Evolutionary conservation across 37 sponge, comb jelly and placozoan genomes (phyloP).

Genomic region (Hexactinellida sp.): DNA sequence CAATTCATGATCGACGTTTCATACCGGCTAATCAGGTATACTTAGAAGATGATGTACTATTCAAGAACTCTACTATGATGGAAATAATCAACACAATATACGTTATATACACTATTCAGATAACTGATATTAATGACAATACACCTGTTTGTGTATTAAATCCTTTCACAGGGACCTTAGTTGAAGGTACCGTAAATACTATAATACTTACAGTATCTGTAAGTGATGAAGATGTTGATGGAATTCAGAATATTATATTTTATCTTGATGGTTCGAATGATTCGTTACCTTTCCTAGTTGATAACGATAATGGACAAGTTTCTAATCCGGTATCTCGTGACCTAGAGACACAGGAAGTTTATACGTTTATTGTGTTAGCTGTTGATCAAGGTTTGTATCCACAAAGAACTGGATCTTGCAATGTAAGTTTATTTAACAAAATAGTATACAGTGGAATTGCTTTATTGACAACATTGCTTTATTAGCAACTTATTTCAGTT

Average conservation of each 20-base stretch:
- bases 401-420: neutral
- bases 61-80: slow-evolving; percentile 7
- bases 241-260: neutral
- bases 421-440: neutral
- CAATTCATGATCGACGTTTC: neutral
- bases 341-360: neutral
- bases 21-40: neutral
- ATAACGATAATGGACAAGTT: neutral
- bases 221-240: neutral
- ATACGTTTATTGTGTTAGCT: neutral
- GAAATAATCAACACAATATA: neutral
- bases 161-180: neutral
- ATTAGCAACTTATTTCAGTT: too few relatives aligned
- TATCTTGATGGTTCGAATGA: neutral
- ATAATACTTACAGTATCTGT: neutral
- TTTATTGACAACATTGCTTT: too few relatives aligned
- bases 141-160: neutral
- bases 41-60: neutral
- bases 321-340: neutral
- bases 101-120: neutral
- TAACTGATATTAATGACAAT: neutral
- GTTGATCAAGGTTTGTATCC: neutral
- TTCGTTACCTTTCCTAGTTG: neutral
- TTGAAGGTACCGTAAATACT: neutral
- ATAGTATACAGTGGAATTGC: too few relatives aligned